Base-by-base conservation (phyloP, 2,797 vertebrate species). In the Lacerta bilineata region DNA sequence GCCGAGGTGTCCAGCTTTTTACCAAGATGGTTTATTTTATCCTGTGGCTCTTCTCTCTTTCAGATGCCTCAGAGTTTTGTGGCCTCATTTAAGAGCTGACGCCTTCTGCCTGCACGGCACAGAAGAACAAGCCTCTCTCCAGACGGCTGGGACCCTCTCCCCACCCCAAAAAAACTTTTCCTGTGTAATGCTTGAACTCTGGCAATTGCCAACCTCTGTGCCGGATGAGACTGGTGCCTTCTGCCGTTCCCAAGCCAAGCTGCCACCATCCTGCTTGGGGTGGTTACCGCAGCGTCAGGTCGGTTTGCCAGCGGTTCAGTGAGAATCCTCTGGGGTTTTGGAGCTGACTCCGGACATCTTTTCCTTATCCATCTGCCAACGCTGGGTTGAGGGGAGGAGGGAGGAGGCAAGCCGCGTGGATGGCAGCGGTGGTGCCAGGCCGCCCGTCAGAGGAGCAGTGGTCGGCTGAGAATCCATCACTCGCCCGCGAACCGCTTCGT, bases 1-100 rank as follows among this genome's bases (percentile, higher is more conserved):
- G n/a, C 13, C 6, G 8, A 8, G 1, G 20, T 33, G 1, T 5
- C 11, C 23, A 9, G 3, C 61, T 1, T 8, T 5, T 9, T 5
- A 5, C 23, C 4, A 23, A 1, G 18, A 4, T 1, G 27, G 50
- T 50, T 50, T 55, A 55, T 5, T 80, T 39, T 18, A 18, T 17
- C 23, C 33, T 4, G 23, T 29, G 25, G 0, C 27, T n/a, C 13
- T 61, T 64, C 39, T 41, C 0, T 43, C 55, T 46, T 33, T 33
- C 36, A 81, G 77, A 17, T 3, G 4, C 5, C 25, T 13, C 4
- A 3, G 86, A 43, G 27, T 43, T 75, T 41, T 27, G 61, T 8
- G 69, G 83, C 83, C 69, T 85, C 61, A 7, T 11, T 55, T 55
- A 55, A 8, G 8, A 20, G 4, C 36, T 8, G 59, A 10, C 13